These are phyloP conservation scores for Trichopoda pennipes DNA, from an alignment of 2,888 invertebrate genomes.

Conservation along the genomic window DNA sequence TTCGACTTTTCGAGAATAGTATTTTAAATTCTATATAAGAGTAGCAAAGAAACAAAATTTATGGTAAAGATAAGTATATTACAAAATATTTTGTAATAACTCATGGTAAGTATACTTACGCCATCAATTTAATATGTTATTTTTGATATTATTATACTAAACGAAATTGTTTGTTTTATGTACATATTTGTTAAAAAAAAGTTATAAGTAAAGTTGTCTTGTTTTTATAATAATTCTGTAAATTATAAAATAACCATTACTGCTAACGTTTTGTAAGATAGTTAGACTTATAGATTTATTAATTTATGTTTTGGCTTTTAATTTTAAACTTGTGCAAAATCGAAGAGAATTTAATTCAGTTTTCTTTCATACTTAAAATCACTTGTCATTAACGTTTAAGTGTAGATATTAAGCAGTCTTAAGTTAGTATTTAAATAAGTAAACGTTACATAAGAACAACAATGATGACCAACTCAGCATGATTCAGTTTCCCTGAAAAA, in stretches of 20 bases:
- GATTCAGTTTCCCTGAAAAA: not conserved
- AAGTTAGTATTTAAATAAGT: conserved; percentile 18
- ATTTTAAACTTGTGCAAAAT: not conserved
- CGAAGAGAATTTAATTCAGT: not conserved
- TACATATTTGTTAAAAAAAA: not conserved
- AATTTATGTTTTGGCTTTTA: not conserved
- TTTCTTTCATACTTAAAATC: not conserved
- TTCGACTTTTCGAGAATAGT: conserved; percentile 14
- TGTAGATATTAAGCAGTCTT: conserved; percentile 31
- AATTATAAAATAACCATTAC: not conserved
- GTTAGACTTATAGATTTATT: not conserved
- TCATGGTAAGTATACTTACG: conserved; percentile 46
- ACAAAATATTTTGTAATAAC: conserved; percentile 40
- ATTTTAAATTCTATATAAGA: conserved; percentile 31
- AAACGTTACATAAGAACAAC: conserved; percentile 13
- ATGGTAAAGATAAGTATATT: conserved; percentile 56
- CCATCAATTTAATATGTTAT: conserved; percentile 12
- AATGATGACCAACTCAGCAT: conserved; percentile 37
- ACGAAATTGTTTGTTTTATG: not conserved
- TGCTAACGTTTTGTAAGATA: not conserved
- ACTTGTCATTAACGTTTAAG: not conserved
- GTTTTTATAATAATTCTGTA: not conserved
- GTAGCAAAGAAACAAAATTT: conserved; percentile 22
- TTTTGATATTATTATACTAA: not conserved
- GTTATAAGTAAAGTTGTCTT: not conserved